Evolutionary conservation across 2,113 vertebrate genomes (phyloP).

Genomic region (Heterocephalus glaber): DNA sequence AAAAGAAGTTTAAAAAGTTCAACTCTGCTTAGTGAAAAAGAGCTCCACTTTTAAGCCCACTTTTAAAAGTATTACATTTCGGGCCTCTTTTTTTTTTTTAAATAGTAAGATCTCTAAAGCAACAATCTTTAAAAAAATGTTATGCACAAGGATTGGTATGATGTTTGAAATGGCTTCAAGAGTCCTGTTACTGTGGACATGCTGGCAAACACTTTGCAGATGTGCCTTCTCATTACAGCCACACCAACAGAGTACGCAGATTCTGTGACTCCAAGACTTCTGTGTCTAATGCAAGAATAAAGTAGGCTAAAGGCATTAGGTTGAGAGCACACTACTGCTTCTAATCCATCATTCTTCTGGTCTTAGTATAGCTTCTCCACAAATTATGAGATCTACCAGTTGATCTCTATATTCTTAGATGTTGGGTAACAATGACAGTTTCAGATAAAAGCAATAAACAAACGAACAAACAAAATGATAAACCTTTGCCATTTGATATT

Average conservation of each 20-base stretch:
- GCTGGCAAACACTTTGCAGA: conserved; percentile 77
- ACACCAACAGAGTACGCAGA: not conserved
- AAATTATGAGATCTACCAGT: not conserved
- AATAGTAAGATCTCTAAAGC: conserved; percentile 74
- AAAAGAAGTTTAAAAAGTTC: conserved; percentile 73
- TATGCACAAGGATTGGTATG: conserved; percentile 70
- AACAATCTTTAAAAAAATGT: conserved; percentile 66
- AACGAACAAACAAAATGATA: not conserved
- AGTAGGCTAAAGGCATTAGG: rapidly evolving
- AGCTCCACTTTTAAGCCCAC: conserved; percentile 67
- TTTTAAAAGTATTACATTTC: conserved; percentile 64
- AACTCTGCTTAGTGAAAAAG: conserved; percentile 75
- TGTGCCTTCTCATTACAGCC: conserved; percentile 2
- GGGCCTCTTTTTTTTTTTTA: not conserved
- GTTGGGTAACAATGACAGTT: not conserved
- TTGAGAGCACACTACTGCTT: not conserved
- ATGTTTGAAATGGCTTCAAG: conserved; percentile 72
- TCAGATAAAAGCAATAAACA: not conserved
- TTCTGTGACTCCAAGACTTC: not conserved
- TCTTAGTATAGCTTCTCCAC: not conserved
- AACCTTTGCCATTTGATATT: not conserved
- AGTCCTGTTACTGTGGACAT: conserved; percentile 66
- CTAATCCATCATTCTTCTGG: conserved; percentile 18
- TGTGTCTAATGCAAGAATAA: not conserved
- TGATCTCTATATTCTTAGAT: conserved; percentile 36